A percentile compares a stretch with the other conserved stretches of the same genome.
These are phyloP conservation scores for Dione vanillae DNA, from an alignment of 2,888 invertebrate species.

Conservation along the genomic window DNA sequence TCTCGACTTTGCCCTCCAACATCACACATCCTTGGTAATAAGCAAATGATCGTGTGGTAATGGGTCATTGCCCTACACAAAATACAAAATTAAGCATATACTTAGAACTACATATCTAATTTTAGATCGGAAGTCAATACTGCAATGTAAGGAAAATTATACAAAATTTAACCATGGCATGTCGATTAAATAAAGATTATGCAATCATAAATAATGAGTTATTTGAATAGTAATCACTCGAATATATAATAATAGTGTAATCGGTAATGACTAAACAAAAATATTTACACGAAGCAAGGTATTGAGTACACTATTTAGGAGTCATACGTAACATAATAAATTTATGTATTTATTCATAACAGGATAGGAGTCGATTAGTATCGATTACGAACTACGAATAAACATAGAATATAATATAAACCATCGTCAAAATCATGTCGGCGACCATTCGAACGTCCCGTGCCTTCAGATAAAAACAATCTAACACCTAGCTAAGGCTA, in stretches of 20 bases:
- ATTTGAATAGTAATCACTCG: slow-evolving; percentile 47
- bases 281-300: slow-evolving; percentile 66
- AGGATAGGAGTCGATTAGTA: slow-evolving; percentile 45
- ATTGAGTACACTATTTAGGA: slow-evolving; percentile 33
- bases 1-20: slow-evolving; percentile 74
- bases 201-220: slow-evolving; percentile 61
- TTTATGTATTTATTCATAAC: slow-evolving; percentile 49
- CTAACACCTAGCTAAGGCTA: slow-evolving; percentile 79
- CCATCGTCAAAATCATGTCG: slow-evolving; percentile 48
- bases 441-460: slow-evolving; percentile 54
- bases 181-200: slow-evolving; percentile 76
- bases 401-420: slow-evolving; percentile 41
- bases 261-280: slow-evolving; percentile 66
- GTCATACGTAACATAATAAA: slow-evolving; percentile 47
- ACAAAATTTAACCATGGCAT: slow-evolving; percentile 69
- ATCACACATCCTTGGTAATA: slow-evolving; percentile 75
- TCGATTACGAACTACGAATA: slow-evolving; percentile 44
- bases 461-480: slow-evolving; percentile 58
- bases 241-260: slow-evolving; percentile 54
- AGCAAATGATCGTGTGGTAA: slow-evolving; percentile 79
- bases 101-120: slow-evolving; percentile 74
- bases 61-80: slow-evolving; percentile 72
- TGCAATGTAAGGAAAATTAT: slow-evolving; percentile 73
- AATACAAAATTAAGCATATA: slow-evolving; percentile 81
- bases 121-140: slow-evolving; percentile 80